Conservation (phyloP, 2,888 invertebrate genomes). For the Hetaerina titia region DNA sequence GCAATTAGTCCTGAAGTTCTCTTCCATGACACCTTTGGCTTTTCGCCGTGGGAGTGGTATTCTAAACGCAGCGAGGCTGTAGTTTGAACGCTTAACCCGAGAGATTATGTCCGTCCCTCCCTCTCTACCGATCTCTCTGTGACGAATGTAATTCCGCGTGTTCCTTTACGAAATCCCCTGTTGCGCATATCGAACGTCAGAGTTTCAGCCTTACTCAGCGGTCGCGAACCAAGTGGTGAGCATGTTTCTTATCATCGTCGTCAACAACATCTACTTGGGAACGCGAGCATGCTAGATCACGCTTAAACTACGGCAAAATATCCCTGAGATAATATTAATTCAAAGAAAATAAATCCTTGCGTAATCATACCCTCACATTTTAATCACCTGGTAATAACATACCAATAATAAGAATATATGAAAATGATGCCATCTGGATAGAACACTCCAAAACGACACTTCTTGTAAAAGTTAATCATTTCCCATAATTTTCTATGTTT, state of each 20-base stretch:
- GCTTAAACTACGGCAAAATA: too few species aligned
- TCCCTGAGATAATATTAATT: too few species aligned
- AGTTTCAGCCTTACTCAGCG: neutral
- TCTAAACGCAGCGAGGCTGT: neutral
- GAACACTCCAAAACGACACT: too few species aligned
- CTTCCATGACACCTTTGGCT: neutral
- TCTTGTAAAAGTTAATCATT: too few species aligned
- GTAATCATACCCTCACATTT: too few species aligned
- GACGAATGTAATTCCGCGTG: neutral
- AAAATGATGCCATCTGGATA: too few species aligned
- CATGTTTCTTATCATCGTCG: neutral
- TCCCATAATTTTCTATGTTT: too few species aligned
- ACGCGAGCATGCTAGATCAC: neutral
- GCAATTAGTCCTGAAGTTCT: neutral
- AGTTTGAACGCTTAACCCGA: neutral
- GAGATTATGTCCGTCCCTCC: neutral
- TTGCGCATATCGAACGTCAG: neutral
- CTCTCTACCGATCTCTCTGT: neutral
- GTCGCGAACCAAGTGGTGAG: neutral
- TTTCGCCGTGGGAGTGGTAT: neutral
- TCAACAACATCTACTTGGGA: neutral
- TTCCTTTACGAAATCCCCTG: neutral
- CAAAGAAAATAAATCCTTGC: too few species aligned
- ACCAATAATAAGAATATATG: too few species aligned
- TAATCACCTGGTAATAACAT: too few species aligned